Conservation (phyloP, 2,888 invertebrate species). For the Eupithecia centaureata region DNA sequence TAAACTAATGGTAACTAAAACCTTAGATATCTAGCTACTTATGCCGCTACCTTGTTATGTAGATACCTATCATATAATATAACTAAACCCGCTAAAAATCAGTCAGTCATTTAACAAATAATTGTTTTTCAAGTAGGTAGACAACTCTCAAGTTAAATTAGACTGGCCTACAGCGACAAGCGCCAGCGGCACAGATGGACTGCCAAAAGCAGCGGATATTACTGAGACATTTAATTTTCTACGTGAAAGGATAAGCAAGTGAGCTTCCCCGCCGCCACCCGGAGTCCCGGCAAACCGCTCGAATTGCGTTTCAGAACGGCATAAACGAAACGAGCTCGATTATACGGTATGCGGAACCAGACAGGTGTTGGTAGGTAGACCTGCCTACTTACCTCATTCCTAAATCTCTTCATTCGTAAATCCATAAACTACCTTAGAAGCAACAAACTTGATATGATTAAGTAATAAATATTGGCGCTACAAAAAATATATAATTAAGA, state of each 20-base stretch:
- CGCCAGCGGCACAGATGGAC: constrained; percentile 63
- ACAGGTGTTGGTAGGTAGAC: no score
- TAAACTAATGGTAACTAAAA: no score
- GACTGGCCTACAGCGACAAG: constrained; percentile 30
- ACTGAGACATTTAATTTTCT: constrained; percentile 83
- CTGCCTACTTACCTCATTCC: no score
- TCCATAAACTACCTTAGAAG: not conserved
- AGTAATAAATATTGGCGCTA: no score
- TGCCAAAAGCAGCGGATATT: constrained; percentile 81
- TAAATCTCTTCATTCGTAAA: no score
- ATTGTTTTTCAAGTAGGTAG: constrained; percentile 5
- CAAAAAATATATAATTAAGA: no score
- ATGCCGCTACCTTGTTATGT: no score
- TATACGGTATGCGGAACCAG: constrained; percentile 3
- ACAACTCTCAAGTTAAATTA: constrained; percentile 22
- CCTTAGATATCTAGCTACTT: no score
- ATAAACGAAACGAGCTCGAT: constrained; percentile 58
- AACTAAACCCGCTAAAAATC: not conserved
- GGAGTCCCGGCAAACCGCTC: constrained; percentile 58
- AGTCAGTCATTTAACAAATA: not conserved
- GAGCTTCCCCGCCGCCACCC: constrained; percentile 72
- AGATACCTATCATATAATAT: no score
- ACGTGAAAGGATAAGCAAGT: constrained; percentile 81
- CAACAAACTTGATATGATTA: not conserved
- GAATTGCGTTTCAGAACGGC: constrained; percentile 69